These are phyloP conservation scores for Nasua narica DNA, from an alignment of 2,797 vertebrate genomes.

Conservation along the genomic window DNA sequence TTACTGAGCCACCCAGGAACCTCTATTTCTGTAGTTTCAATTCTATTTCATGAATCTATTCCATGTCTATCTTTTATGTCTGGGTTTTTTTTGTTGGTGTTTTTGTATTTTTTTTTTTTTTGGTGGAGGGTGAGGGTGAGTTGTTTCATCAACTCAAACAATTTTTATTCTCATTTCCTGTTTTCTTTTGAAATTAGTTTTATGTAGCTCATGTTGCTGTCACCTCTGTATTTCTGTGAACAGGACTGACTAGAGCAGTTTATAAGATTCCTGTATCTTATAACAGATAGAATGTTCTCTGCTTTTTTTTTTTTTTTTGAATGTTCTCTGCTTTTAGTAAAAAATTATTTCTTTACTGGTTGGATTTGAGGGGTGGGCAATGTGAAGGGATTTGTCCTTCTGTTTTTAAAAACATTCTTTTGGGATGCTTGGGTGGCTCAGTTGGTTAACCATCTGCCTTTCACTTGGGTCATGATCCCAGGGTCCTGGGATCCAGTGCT, in stretches of 20 bases:
- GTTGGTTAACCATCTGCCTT: not conserved
- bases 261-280: not conserved
- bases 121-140: too few species aligned
- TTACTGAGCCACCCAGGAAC: not conserved
- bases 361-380: not conserved
- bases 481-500: not conserved
- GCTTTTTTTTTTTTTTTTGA: too few species aligned
- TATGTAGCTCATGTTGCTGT: not conserved
- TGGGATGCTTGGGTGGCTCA: not conserved
- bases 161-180: not conserved
- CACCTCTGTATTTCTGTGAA: not conserved
- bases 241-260: not conserved
- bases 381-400: not conserved
- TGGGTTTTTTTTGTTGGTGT: not conserved
- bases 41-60: not conserved
- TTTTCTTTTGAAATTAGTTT: constrained; percentile 25
- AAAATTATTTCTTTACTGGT: not conserved
- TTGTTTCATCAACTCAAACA: not conserved
- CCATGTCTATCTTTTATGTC: not conserved
- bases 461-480: not conserved
- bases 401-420: not conserved
- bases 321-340: not conserved
- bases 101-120: not conserved
- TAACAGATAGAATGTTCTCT: not conserved
- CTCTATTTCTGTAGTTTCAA: not conserved